phyloP scores from a whole-genome alignment of 2,888 invertebrate genomes.

The Lypha dubia region DNA sequence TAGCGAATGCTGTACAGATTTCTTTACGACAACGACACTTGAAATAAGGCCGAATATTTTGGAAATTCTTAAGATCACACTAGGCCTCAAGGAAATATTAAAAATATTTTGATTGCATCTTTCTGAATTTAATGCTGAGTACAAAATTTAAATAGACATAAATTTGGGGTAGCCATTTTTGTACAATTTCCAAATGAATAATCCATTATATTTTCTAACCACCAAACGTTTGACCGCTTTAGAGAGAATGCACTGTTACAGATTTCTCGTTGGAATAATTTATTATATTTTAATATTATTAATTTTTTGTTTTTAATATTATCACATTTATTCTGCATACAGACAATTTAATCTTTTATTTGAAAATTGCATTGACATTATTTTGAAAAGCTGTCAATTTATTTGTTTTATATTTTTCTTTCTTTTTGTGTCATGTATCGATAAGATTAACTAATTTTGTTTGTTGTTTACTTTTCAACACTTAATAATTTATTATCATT shows the following conservation, averaged over 20 bases:
- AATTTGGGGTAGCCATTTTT: no score
- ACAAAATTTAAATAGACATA: no score
- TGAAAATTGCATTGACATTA: not conserved
- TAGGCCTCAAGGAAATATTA: no score
- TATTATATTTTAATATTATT: slow-evolving; percentile 28
- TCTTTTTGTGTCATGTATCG: slow-evolving; percentile 46
- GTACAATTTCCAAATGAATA: no score
- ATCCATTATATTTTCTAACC: no score
- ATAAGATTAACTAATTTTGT: slow-evolving; percentile 55
- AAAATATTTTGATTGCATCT: no score
- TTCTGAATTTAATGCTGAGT: no score
- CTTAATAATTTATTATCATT: slow-evolving; percentile 14
- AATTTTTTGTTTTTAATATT: not conserved
- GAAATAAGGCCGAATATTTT: no score
- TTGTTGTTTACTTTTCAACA: slow-evolving; percentile 21
- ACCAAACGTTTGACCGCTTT: not conserved
- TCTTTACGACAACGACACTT: no score
- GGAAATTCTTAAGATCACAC: no score
- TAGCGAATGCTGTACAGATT: no score
- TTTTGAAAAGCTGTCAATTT: slow-evolving; percentile 45
- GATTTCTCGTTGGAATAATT: slow-evolving; percentile 35
- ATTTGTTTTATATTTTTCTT: no score
- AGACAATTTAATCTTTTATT: not conserved
- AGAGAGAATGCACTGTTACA: not conserved
- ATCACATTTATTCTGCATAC: not conserved